A percentile compares a stretch with the other conserved stretches of the same genome.
Conservation (phyloP, 2,797 vertebrate species). For the Euphonia xanthogaster region DNA sequence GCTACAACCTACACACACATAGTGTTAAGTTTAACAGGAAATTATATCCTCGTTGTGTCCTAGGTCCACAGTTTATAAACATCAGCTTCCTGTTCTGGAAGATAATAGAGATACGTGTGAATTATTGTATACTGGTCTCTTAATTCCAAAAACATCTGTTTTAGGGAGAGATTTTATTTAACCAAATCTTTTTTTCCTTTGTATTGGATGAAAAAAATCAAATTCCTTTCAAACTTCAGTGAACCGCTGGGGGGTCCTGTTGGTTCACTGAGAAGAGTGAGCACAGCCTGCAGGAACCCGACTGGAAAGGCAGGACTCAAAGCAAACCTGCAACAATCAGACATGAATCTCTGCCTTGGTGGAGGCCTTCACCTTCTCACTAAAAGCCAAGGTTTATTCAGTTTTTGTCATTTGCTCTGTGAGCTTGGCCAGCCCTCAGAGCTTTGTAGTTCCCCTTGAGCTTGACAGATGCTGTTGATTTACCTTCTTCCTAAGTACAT, state of each 20-base stretch:
- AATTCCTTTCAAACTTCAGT: not conserved
- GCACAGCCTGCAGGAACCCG: not conserved
- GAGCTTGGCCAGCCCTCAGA: not conserved
- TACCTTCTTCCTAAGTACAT: not conserved
- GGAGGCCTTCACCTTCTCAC: not conserved
- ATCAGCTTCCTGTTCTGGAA: slow-evolving; percentile 53
- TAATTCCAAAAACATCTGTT: not conserved
- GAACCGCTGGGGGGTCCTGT: not conserved
- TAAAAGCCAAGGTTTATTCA: not conserved
- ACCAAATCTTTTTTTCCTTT: not conserved
- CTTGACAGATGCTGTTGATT: not conserved
- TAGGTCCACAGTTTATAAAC: slow-evolving; percentile 13
- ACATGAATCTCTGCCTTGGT: fast-evolving
- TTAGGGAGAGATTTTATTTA: not conserved
- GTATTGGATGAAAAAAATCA: not conserved
- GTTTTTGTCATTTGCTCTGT: not conserved
- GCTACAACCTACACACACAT: slow-evolving; percentile 63
- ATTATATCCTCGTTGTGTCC: slow-evolving; percentile 34
- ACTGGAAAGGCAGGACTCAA: not conserved
- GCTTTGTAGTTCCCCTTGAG: not conserved
- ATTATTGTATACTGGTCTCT: not conserved
- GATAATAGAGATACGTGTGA: not conserved
- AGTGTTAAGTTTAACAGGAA: slow-evolving; percentile 61
- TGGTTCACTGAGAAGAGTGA: not conserved
- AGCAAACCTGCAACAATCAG: not conserved